Evolutionary conservation across 2,888 invertebrate species (phyloP).

Genomic region (Alviniconcha strummeri): DNA sequence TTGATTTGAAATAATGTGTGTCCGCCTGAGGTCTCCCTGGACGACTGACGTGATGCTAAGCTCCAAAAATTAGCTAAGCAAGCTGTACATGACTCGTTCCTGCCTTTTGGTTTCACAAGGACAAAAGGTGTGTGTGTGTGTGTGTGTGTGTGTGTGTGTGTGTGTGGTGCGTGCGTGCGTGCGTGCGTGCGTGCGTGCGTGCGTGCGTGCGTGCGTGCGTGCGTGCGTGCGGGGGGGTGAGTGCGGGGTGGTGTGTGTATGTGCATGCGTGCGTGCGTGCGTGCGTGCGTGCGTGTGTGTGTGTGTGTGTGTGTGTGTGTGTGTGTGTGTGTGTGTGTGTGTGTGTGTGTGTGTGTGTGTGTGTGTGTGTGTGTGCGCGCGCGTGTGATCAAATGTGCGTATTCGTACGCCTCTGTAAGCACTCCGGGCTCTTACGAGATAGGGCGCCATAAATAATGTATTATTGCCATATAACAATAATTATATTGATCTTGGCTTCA

Average conservation of each 20-base stretch:
- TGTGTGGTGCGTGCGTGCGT: no score
- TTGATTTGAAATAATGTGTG: no score
- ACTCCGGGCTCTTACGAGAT: no score
- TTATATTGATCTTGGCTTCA: no score
- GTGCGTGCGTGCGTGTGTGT: background rate
- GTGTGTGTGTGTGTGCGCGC: background rate
- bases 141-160: background rate
- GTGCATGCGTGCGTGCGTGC: background rate
- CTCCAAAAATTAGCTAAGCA: no score
- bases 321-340: background rate
- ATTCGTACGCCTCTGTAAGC: background rate
- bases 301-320: constrained; percentile 4
- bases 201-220: background rate
- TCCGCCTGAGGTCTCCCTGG: no score
- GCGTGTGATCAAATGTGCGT: background rate
- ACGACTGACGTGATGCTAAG: no score
- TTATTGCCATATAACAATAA: no score
- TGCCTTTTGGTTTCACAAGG: no score
- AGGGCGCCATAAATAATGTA: no score
- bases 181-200: background rate
- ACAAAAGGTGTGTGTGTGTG: background rate
- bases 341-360: background rate
- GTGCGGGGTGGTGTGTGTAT: background rate
- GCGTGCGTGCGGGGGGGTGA: background rate
- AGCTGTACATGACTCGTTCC: no score